Evolutionary conservation across 1,140 invertebrate genomes (phyloP).

Genomic region (Pseudomyrmex concolor): DNA sequence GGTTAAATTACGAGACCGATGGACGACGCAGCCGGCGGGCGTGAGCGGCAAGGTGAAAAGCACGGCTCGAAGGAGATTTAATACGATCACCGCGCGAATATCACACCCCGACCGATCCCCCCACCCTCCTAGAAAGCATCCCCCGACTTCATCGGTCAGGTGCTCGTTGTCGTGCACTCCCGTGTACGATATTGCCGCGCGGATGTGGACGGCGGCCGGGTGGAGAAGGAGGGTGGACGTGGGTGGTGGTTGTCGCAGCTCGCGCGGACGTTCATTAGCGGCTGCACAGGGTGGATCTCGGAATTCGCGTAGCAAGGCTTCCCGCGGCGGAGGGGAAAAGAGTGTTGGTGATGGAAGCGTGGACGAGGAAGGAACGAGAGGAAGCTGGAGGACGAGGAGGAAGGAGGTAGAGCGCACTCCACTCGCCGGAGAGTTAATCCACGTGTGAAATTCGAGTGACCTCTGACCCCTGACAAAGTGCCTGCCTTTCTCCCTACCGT

Average conservation of each 20-base stretch:
- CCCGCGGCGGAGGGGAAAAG: constrained; percentile 43
- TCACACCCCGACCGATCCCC: constrained; percentile 71
- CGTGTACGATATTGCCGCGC: constrained; percentile 68
- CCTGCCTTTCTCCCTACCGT: constrained; percentile 65
- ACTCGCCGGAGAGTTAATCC: constrained; percentile 80
- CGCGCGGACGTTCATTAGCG: constrained; percentile 81
- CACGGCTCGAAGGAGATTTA: constrained; percentile 81
- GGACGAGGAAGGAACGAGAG: constrained; percentile 69
- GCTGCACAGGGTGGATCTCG: constrained; percentile 81
- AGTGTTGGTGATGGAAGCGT: constrained; percentile 56
- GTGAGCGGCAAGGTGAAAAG: constrained; percentile 70
- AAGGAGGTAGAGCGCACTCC: constrained; percentile 74
- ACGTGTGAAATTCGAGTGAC: constrained; percentile 82
- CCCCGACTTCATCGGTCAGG: constrained; percentile 72
- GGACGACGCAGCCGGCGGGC: constrained; percentile 61
- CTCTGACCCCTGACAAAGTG: constrained; percentile 73
- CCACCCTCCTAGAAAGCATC: constrained; percentile 30
- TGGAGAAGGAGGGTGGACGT: not conserved
- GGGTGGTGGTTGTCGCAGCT: constrained; percentile 65
- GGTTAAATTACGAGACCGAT: constrained; percentile 76
- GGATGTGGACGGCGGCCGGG: not conserved
- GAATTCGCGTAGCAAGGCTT: constrained; percentile 80
- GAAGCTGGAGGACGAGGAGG: constrained; percentile 61
- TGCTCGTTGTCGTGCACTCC: constrained; percentile 80
- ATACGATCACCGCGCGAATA: constrained; percentile 80